Evolutionary conservation across 2,113 vertebrate genomes (phyloP).

Genomic region (Zingel zingel): DNA sequence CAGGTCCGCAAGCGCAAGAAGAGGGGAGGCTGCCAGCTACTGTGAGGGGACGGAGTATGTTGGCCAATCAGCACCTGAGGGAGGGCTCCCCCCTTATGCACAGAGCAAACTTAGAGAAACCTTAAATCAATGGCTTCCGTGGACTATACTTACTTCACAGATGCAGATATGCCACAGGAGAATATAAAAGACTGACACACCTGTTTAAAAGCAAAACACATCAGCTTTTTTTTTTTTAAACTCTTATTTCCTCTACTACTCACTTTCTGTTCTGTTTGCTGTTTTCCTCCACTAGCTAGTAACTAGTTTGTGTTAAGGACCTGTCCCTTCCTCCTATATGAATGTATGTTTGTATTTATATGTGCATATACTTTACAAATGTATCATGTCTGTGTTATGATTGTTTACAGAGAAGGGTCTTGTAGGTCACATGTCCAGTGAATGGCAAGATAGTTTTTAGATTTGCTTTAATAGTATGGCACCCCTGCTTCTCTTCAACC

Average conservation of each 20-base stretch:
- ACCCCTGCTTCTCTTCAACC: conserved; percentile 18
- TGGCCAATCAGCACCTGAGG: conserved; percentile 47
- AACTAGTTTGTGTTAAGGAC: conserved; percentile 57
- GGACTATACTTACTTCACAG: conserved; percentile 73
- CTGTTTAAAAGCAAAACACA: conserved; percentile 76
- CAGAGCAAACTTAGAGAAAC: conserved; percentile 63
- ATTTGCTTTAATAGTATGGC: conserved; percentile 8
- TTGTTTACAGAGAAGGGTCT: conserved; percentile 65
- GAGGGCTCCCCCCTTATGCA: conserved; percentile 12
- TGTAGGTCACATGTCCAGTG: conserved; percentile 1
- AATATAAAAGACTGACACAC: conserved; percentile 78
- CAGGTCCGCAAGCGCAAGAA: conserved; percentile 96
- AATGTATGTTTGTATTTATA: conserved; percentile 78
- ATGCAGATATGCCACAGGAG: conserved; percentile 58
- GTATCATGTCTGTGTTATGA: conserved; percentile 52
- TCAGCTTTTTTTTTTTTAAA: conserved; percentile 45
- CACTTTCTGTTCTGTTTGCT: conserved; percentile 39
- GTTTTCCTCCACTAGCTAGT: conserved; percentile 47
- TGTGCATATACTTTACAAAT: conserved; percentile 76
- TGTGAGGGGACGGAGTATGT: conserved; percentile 79
- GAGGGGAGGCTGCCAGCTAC: conserved; percentile 90
- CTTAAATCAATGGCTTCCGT: conserved; percentile 75
- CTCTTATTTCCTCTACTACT: conserved; percentile 59
- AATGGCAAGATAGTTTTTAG: conserved; percentile 17
- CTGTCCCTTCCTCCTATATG: conserved; percentile 38